phyloP scores from a whole-genome alignment of 2,113 vertebrate genomes.

The Chunga burmeisteri region DNA sequence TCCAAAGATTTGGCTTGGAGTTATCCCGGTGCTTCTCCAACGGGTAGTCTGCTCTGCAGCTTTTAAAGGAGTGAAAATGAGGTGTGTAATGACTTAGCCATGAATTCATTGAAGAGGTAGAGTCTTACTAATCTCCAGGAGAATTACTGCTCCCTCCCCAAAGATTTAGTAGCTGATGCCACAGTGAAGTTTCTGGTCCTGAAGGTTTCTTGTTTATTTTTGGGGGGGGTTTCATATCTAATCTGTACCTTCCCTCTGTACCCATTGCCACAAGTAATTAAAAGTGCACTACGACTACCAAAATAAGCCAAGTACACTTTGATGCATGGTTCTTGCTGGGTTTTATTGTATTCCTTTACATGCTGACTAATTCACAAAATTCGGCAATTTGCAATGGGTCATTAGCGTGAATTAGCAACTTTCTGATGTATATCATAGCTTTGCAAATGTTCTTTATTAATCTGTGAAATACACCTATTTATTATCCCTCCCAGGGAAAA shows the following conservation, averaged over 20 bases:
- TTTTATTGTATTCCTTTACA: constrained; percentile 6
- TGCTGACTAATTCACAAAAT: constrained; percentile 38
- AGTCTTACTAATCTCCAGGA: background rate
- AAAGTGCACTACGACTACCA: background rate
- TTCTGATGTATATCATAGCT: constrained; percentile 42
- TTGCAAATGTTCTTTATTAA: constrained; percentile 29
- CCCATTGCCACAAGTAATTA: background rate
- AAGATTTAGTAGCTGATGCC: background rate
- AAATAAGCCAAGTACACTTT: background rate
- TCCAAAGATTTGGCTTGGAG: background rate
- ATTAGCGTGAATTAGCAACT: constrained; percentile 49
- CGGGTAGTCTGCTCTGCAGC: background rate
- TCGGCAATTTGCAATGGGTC: constrained; percentile 35
- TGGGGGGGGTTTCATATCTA: background rate
- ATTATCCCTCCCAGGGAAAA: background rate
- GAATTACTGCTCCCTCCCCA: background rate
- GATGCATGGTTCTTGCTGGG: background rate
- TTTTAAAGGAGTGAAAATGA: background rate
- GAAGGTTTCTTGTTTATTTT: background rate
- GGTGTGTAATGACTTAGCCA: background rate
- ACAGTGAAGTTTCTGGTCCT: background rate
- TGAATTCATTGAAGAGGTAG: background rate
- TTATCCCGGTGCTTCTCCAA: background rate
- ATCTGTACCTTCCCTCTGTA: background rate
- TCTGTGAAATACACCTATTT: constrained; percentile 41